A percentile compares a stretch with the other conserved stretches of the same genome.
Evolutionary conservation across 2,797 vertebrate species (phyloP).

Genomic region (Borostomias antarcticus): DNA sequence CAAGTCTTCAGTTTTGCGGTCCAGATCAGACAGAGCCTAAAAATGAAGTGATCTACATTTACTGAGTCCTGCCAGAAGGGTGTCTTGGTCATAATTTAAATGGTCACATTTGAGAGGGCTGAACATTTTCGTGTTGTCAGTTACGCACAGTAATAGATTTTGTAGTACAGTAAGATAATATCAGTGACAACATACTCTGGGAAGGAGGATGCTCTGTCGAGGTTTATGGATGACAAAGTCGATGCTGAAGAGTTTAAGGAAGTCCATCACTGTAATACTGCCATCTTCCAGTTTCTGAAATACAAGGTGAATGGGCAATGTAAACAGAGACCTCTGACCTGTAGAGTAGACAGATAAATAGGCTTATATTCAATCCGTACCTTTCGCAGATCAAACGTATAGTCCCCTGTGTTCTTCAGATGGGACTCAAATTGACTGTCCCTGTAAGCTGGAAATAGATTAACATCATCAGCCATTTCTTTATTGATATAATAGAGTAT

Average conservation of each 20-base stretch:
- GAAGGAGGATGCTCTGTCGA: constrained; percentile 86
- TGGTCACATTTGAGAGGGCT: not conserved
- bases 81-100: no score
- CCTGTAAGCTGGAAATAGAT: constrained; percentile 72
- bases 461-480: not conserved
- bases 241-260: constrained; percentile 88
- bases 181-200: constrained; percentile 68
- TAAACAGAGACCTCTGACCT: not conserved
- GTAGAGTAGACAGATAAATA: not conserved
- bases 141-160: no score
- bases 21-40: constrained; percentile 61
- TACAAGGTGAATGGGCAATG: constrained; percentile 25
- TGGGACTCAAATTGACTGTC: constrained; percentile 84
- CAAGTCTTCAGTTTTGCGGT: constrained; percentile 72
- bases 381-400: constrained; percentile 77
- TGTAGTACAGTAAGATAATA: not conserved
- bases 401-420: constrained; percentile 76
- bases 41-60: constrained; percentile 14
- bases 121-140: no score
- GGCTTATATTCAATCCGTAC: constrained; percentile 60
- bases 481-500: not conserved
- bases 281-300: constrained; percentile 87
- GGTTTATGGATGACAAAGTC: constrained; percentile 89
- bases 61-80: not conserved
- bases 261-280: constrained; percentile 85